phyloP scores from a whole-genome alignment of 64 coral and sea anemone species.

The Anthopleura sola region DNA sequence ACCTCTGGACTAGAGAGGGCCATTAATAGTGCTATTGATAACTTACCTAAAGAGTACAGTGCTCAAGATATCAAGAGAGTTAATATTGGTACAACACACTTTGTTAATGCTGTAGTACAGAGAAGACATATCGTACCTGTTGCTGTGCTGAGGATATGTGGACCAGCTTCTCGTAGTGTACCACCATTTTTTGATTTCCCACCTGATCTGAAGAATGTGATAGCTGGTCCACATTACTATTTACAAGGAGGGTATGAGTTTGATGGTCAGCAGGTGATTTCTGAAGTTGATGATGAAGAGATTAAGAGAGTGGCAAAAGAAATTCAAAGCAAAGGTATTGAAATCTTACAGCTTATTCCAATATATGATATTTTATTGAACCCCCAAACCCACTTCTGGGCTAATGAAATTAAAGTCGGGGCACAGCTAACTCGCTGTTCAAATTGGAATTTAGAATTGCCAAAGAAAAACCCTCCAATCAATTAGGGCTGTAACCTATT shows the following conservation, averaged over 20 bases:
- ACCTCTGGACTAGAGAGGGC: conserved; percentile 70
- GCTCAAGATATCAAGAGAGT: conserved; percentile 50
- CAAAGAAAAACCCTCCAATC: too few species aligned
- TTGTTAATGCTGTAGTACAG: conserved; percentile 95
- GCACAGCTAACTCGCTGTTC: too few species aligned
- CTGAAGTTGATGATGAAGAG: conserved; percentile 58
- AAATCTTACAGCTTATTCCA: too few species aligned
- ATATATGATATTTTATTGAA: too few species aligned
- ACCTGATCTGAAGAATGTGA: conserved; percentile 51
- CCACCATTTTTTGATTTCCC: conserved; percentile 93
- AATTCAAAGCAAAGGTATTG: conserved; percentile 24
- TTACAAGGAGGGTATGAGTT: conserved; percentile 86
- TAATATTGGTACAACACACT: conserved; percentile 96
- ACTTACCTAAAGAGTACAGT: conserved; percentile 49
- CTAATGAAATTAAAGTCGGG: too few species aligned
- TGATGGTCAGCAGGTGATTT: conserved; percentile 50
- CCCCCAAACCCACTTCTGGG: too few species aligned
- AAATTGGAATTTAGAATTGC: too few species aligned
- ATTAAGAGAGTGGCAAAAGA: conserved; percentile 40
- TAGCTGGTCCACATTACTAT: conserved; percentile 66
- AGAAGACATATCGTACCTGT: conserved; percentile 64
- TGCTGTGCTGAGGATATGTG: conserved; percentile 81
- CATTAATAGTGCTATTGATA: conserved; percentile 40
- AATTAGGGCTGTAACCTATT: too few species aligned
- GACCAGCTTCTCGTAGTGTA: conserved; percentile 71